Conservation (phyloP, 2,888 invertebrate genomes). For the Phyto melanocephala region DNA sequence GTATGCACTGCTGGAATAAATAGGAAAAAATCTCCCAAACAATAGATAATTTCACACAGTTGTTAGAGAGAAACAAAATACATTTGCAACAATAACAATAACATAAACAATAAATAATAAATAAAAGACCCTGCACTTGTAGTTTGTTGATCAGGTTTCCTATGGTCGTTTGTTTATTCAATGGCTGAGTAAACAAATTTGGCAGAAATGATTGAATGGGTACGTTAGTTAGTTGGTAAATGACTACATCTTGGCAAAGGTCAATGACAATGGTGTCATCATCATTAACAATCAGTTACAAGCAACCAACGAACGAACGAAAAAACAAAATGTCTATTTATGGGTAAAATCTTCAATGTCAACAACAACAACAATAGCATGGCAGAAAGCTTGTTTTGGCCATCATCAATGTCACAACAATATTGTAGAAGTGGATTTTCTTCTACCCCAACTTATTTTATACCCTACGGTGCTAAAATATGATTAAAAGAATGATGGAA, state of each 20-base stretch:
- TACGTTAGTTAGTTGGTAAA: slow-evolving; percentile 24
- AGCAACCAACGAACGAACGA: slow-evolving; percentile 2
- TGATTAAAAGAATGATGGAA: no score
- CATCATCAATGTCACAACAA: background rate
- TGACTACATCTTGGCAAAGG: slow-evolving; percentile 58
- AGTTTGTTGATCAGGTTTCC: slow-evolving; percentile 13
- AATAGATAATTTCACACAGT: slow-evolving; percentile 41
- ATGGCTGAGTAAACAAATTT: slow-evolving; percentile 27
- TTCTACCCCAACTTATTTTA: background rate
- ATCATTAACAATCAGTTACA: slow-evolving; percentile 47
- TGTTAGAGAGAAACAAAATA: slow-evolving; percentile 27
- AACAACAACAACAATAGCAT: background rate
- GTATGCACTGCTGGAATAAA: slow-evolving; percentile 35
- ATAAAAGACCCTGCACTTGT: slow-evolving; percentile 48
- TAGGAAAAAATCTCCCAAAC: slow-evolving; percentile 16
- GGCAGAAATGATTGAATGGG: slow-evolving; percentile 46
- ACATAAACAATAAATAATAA: background rate
- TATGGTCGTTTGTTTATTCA: background rate
- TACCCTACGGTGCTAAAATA: no score
- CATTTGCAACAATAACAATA: background rate
- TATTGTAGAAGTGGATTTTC: slow-evolving; percentile 7
- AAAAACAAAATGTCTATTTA: slow-evolving; percentile 20
- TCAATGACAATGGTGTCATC: slow-evolving; percentile 67
- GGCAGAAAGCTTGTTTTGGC: background rate
- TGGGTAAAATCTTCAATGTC: background rate